phyloP scores from a whole-genome alignment of 2,113 vertebrate species.

The Laticauda colubrina region DNA sequence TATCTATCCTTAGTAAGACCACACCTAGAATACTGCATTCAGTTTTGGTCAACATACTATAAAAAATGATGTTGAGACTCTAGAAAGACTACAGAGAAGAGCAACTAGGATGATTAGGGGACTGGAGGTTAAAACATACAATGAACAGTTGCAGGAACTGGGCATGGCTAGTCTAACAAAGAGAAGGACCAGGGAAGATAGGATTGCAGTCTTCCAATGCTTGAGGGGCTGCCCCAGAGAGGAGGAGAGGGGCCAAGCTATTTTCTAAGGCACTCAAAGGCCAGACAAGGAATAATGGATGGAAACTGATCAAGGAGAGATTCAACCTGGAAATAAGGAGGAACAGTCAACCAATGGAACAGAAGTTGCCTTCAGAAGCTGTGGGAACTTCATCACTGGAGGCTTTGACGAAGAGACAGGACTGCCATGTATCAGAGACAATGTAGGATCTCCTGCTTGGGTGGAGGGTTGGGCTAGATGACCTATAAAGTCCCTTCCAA shows the following conservation, averaged over 20 bases:
- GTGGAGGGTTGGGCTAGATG: neutral
- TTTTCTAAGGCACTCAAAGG: neutral
- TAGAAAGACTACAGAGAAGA: too few species aligned
- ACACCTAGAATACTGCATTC: too few species aligned
- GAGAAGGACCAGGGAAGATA: neutral
- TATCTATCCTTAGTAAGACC: too few species aligned
- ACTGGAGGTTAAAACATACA: too few species aligned
- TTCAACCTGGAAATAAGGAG: neutral
- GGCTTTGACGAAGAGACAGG: neutral
- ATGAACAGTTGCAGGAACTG: too few species aligned
- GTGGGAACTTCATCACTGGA: neutral
- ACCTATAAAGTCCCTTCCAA: neutral
- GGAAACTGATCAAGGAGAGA: neutral
- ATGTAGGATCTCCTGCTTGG: neutral
- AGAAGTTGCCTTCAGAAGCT: neutral
- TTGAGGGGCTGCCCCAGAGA: neutral
- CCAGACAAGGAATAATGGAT: neutral
- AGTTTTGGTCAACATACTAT: too few species aligned
- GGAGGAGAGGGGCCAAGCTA: neutral
- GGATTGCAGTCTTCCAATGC: rapidly evolving
- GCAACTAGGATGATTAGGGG: too few species aligned
- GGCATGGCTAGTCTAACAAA: too few species aligned
- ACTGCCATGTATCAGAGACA: neutral
- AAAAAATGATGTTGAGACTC: too few species aligned
- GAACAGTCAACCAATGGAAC: neutral